Evolutionary conservation across 2,888 invertebrate species (phyloP).

Genomic region (Caradrina kadenii): DNA sequence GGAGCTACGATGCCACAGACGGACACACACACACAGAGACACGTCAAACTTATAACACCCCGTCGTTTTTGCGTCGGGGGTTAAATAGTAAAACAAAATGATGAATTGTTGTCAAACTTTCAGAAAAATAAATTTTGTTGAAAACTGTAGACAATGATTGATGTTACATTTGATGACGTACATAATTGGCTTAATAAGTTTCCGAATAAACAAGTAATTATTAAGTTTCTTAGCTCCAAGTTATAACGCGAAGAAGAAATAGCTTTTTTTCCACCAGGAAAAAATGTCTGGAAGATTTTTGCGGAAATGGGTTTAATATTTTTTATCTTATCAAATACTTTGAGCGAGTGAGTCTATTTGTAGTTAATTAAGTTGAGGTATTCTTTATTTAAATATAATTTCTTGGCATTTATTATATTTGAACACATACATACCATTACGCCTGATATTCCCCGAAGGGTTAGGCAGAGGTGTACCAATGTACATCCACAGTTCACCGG

Average conservation of each 20-base stretch:
- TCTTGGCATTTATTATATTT: neutral
- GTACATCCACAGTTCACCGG: too few relatives aligned
- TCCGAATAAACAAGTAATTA: constrained; percentile 22
- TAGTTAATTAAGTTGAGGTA: constrained; percentile 2
- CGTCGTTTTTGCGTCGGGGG: too few relatives aligned
- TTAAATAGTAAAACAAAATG: constrained; percentile 6
- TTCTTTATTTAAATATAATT: constrained; percentile 1
- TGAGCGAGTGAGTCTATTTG: constrained; percentile 5
- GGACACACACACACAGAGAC: too few relatives aligned
- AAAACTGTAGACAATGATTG: constrained; percentile 39
- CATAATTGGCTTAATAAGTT: constrained; percentile 2
- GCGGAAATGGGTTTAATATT: constrained; percentile 1
- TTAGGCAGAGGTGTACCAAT: too few relatives aligned
- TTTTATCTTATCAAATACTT: neutral
- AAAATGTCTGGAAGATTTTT: neutral
- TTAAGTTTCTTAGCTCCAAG: neutral
- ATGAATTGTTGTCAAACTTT: constrained; percentile 31
- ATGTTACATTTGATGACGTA: constrained; percentile 19
- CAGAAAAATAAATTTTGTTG: constrained; percentile 33
- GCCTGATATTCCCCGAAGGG: too few relatives aligned
- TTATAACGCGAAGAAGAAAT: neutral
- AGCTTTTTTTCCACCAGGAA: neutral
- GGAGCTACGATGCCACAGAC: too few relatives aligned
- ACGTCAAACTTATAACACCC: too few relatives aligned
- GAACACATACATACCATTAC: too few relatives aligned